Base-by-base conservation (phyloP, 2,113 vertebrate species). In the Herpailurus yagouaroundi region DNA sequence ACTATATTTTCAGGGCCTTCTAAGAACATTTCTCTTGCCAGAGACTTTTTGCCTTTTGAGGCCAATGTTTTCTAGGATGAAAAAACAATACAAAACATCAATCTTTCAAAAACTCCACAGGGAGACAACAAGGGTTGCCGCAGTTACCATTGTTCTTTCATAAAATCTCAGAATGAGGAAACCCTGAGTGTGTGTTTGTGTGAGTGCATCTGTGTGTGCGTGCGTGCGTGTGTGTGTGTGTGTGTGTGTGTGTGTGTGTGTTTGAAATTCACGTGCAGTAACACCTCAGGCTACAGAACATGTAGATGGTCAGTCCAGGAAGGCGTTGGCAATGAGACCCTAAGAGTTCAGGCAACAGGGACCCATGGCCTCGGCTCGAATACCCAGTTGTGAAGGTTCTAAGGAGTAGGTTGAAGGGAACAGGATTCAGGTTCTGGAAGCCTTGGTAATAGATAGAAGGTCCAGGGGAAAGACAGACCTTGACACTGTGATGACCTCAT, bases 31-130 rank as follows among this genome's bases (percentile, higher is more conserved):
- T 96, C 73, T 80, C 3, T 38, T 88, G 69, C 64, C n/a, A 82
- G 60, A 96, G 91, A 36, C 66, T 97, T 96, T 95, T 97, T 97
- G 27, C 57, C 45, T 97, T 97, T 95, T 81, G 82, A 85, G 68
- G 77, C 33, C 95, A 97, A 9, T 94, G 90, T 97, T 98, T 79
- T 74, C 95, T 73, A 94, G 41, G 74, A 95, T 88, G 92, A 98
- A 98, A 52, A 98, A 98, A 95, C 94, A 97, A 97, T 74, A 82
- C 0, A 10, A 94, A 79, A 8, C 66, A 97, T 91, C 87, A 89
- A 33, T 98, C 76, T 83, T 74, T 97, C 38, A 87, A 50, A 96
- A 92, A 50, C 19, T 97, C 55, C 85, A 88, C 83, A 77, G 76
- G 95, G 89, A 94, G 85, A 96, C 97, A 97, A 94, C 25, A 0